Evolutionary conservation across 2,888 invertebrate genomes (phyloP), one percentile per base, ranked within the genome.

Genomic region (Seladonia tumulorum): DNA sequence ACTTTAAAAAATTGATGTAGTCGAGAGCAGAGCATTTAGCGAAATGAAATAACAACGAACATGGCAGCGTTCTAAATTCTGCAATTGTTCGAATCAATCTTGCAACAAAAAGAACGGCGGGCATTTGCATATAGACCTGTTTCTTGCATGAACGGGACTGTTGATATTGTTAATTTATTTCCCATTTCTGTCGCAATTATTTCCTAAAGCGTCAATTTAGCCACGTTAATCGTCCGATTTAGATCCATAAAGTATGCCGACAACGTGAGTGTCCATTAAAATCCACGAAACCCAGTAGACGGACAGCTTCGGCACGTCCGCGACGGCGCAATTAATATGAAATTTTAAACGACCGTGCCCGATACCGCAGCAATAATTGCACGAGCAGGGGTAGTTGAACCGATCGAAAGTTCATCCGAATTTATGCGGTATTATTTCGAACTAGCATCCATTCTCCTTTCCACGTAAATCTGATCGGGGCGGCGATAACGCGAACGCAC

Each of bases 401-500:
- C 35, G 35, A 66, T 66, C 66, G 18, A 66, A 35, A 66, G 35
- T 35, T 29, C 35, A 66, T 35, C 35, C 3, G 3, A 29, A 66
- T 35, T 39, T 66, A 35, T 35, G 18, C 18, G 66, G 35, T 66
- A 39, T 68, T 68, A 39, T 68, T 68, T 35, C 68, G 22, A 68
- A 39, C 68, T 39, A 68, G 39, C 49, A 71, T 60, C 57, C 68
- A 35, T 68, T 35, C 22, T 66, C 66, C 22, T 66, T 35, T 66
- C 66, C 66, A 35, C 66, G 68, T 68, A 68, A 68, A 68, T 63
- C 45, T 25, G 12, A 39, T 63, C 42, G 39, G 45, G 45, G 18
- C 45, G 22, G 16, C 10, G 78, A 82, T 72, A 60, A 78, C 49
- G 25, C n/a, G 12, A 57, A 70, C 49, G 53, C 74, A 42, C 29